A percentile compares a stretch with the other conserved stretches of the same genome.
Conservation (phyloP, 2,888 invertebrate species). For the Hemicrepidius hirtus region DNA sequence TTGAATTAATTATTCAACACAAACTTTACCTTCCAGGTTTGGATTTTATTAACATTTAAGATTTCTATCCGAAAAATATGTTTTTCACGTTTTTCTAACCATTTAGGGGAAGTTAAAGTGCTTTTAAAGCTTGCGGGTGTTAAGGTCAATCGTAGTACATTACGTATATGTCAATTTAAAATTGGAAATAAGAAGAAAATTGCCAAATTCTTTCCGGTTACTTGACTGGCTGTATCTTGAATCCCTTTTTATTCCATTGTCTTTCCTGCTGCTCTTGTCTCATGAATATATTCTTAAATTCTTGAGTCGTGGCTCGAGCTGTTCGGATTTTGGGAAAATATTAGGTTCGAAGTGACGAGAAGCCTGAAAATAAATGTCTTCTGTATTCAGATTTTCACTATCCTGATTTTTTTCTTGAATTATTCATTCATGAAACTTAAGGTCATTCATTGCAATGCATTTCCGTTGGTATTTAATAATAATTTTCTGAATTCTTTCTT, state of each 20-base stretch:
- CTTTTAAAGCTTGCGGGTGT: neutral
- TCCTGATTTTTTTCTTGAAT: constrained; percentile 9
- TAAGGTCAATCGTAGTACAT: constrained; percentile 5
- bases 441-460: neutral
- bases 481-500: too few relatives aligned
- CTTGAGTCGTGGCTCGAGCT: constrained; percentile 15
- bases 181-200: constrained; percentile 28
- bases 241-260: constrained; percentile 35
- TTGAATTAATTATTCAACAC: too few relatives aligned
- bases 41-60: too few relatives aligned
- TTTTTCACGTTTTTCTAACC: too few relatives aligned
- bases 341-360: constrained; percentile 24
- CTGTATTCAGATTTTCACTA: constrained; percentile 22
- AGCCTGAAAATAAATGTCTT: constrained; percentile 12
- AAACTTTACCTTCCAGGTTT: too few relatives aligned
- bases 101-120: neutral
- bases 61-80: too few relatives aligned
- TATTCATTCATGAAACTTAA: too few relatives aligned
- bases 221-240: constrained; percentile 22
- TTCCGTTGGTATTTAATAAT: too few relatives aligned
- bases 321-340: constrained; percentile 18
- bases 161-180: constrained; percentile 1
- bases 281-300: constrained; percentile 45
- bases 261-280: constrained; percentile 35
- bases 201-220: constrained; percentile 26